Evolutionary conservation across 2,797 vertebrate species (phyloP).

Genomic region (Arnoldichthys spilopterus): DNA sequence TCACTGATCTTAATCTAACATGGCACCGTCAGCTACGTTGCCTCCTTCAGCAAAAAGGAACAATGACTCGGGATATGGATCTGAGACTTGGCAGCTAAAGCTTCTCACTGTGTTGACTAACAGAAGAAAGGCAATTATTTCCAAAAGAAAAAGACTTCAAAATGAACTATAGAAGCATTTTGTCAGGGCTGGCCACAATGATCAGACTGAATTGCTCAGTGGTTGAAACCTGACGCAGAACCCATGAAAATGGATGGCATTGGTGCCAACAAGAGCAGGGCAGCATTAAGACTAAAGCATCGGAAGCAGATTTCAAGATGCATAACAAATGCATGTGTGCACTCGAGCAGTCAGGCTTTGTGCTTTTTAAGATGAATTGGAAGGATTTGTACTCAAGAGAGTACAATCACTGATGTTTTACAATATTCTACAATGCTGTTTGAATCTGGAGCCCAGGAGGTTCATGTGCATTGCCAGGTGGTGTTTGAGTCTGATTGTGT

Average conservation of each 20-base stretch:
- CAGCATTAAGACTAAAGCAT: constrained; percentile 45
- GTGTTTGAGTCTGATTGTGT: constrained; percentile 19
- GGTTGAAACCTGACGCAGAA: constrained; percentile 35
- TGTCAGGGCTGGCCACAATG: constrained; percentile 19
- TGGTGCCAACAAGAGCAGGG: constrained; percentile 45
- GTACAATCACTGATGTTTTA: constrained; percentile 46
- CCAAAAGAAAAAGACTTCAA: constrained; percentile 38
- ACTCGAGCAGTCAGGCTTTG: constrained; percentile 70
- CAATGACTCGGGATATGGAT: constrained; percentile 77
- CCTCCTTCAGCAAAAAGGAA: constrained; percentile 80
- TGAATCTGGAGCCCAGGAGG: constrained; percentile 20
- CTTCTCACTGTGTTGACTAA: constrained; percentile 60
- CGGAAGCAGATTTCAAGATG: constrained; percentile 55
- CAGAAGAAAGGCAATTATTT: constrained; percentile 64
- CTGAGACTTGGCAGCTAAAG: constrained; percentile 69
- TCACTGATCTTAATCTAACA: constrained; percentile 77
- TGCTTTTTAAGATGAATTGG: constrained; percentile 63
- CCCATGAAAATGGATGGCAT: constrained; percentile 37
- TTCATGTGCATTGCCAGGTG: constrained; percentile 27
- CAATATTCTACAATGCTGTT: constrained; percentile 31
- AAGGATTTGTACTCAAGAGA: constrained; percentile 51
- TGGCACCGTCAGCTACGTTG: constrained; percentile 75
- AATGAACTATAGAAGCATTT: constrained; percentile 50
- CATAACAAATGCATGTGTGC: constrained; percentile 69
- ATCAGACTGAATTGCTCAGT: constrained; percentile 31